Evolutionary conservation across 1,140 invertebrate species (phyloP).

Genomic region (Anoplolepis gracilipes): DNA sequence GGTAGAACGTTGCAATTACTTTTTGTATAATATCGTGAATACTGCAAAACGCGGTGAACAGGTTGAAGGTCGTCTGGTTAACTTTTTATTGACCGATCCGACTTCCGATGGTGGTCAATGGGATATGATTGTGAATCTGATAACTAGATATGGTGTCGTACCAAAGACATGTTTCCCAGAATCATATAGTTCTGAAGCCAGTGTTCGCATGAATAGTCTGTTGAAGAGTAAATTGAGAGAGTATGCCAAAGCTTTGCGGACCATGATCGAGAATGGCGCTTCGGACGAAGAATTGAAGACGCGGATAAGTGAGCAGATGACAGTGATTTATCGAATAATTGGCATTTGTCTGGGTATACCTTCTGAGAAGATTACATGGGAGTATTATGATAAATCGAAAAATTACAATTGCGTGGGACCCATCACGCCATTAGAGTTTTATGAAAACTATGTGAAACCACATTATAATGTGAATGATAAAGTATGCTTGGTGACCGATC

Average conservation of each 20-base stretch:
- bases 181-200: slow-evolving; percentile 91
- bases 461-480: slow-evolving; percentile 94
- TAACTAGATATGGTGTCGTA: slow-evolving; percentile 94
- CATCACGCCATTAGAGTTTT: slow-evolving; percentile 93
- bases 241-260: slow-evolving; percentile 90
- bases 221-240: slow-evolving; percentile 95
- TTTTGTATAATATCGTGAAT: slow-evolving; percentile 93
- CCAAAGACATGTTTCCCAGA: slow-evolving; percentile 96
- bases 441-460: slow-evolving; percentile 92
- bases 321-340: slow-evolving; percentile 92
- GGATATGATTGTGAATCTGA: slow-evolving; percentile 95
- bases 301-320: slow-evolving; percentile 90
- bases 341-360: slow-evolving; percentile 94
- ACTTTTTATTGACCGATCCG: slow-evolving; percentile 92
- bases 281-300: slow-evolving; percentile 87
- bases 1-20: slow-evolving; percentile 95
- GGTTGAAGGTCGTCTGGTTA: slow-evolving; percentile 92
- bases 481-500: slow-evolving; percentile 94
- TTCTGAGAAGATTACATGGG: slow-evolving; percentile 93
- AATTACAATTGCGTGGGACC: slow-evolving; percentile 91
- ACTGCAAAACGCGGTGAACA: slow-evolving; percentile 91
- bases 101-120: slow-evolving; percentile 95
- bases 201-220: slow-evolving; percentile 91
- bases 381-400: slow-evolving; percentile 96
- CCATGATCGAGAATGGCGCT: slow-evolving; percentile 87